A percentile compares a stretch with the other conserved stretches of the same genome.
Evolutionary conservation across 2,113 vertebrate genomes (phyloP).

Genomic region (Megalops atlanticus): DNA sequence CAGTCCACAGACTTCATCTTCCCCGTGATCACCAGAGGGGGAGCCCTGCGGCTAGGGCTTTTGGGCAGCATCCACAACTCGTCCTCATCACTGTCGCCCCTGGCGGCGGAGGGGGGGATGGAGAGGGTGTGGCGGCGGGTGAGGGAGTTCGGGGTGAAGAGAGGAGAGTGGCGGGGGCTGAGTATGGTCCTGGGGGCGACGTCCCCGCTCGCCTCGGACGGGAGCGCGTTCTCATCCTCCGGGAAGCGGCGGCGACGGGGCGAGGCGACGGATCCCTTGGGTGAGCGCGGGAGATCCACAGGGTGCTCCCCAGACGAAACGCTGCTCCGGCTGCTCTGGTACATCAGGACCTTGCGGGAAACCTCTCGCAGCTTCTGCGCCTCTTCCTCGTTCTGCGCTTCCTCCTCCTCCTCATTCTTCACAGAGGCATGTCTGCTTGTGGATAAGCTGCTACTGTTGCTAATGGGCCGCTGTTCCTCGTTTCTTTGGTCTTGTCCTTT

Average conservation of each 20-base stretch:
- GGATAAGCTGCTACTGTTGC: slow-evolving; percentile 21
- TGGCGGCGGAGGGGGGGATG: slow-evolving; percentile 39
- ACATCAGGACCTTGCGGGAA: slow-evolving; percentile 63
- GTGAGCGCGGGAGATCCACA: slow-evolving; percentile 54
- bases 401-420: slow-evolving; percentile 46
- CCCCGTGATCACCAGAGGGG: slow-evolving; percentile 34
- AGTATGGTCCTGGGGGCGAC: slow-evolving; percentile 41
- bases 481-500: slow-evolving; percentile 25
- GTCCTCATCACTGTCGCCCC: slow-evolving; percentile 43
- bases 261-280: background rate
- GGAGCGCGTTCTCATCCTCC: too few species aligned
- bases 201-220: slow-evolving; percentile 41
- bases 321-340: slow-evolving; percentile 62
- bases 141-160: slow-evolving; percentile 38
- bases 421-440: slow-evolving; percentile 25
- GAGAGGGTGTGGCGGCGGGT: slow-evolving; percentile 61
- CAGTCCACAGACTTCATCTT: slow-evolving; percentile 37
- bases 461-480: background rate
- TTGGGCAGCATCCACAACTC: slow-evolving; percentile 28
- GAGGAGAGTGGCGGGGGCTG: slow-evolving; percentile 23
- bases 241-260: slow-evolving; percentile 53
- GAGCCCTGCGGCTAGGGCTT: background rate
- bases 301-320: slow-evolving; percentile 57
- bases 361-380: slow-evolving; percentile 68
- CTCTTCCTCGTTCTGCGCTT: slow-evolving; percentile 61